A percentile compares a stretch with the other conserved stretches of the same genome.
phyloP scores from a whole-genome alignment of 2,888 invertebrate species.

The Calameuta filiformis region DNA sequence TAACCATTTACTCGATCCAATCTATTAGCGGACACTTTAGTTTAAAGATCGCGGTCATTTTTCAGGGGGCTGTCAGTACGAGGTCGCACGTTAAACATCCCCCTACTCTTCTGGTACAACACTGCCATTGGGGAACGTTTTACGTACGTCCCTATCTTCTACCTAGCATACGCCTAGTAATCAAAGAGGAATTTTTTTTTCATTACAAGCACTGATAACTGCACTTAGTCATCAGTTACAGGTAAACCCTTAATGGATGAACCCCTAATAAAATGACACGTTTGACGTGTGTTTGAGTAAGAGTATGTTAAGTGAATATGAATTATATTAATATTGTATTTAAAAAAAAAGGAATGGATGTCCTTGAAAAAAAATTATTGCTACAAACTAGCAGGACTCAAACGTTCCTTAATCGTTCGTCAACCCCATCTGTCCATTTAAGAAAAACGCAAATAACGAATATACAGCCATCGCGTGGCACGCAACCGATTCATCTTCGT shows the following conservation, averaged over 20 bases:
- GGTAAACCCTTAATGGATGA: background rate
- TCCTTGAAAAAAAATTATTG: background rate
- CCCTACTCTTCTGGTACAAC: constrained; percentile 1
- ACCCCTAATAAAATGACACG: background rate
- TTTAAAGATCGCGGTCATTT: constrained; percentile 45
- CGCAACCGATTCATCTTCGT: background rate
- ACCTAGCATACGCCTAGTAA: background rate
- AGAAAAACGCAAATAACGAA: background rate
- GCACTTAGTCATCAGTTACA: background rate
- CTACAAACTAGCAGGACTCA: background rate
- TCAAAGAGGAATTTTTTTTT: background rate
- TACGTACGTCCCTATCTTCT: background rate
- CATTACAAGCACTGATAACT: background rate
- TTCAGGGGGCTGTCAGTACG: constrained; percentile 47
- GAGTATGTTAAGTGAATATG: background rate
- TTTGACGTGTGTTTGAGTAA: background rate
- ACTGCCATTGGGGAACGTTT: background rate
- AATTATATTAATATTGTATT: background rate
- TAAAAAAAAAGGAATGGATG: background rate
- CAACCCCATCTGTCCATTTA: background rate
- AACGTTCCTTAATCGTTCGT: background rate
- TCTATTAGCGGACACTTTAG: constrained; percentile 50
- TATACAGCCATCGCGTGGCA: background rate
- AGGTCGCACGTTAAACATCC: constrained; percentile 39
- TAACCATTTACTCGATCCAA: constrained; percentile 38